These are phyloP conservation scores for Tholera decimalis DNA, from an alignment of 2,888 invertebrate species.

Conservation along the genomic window DNA sequence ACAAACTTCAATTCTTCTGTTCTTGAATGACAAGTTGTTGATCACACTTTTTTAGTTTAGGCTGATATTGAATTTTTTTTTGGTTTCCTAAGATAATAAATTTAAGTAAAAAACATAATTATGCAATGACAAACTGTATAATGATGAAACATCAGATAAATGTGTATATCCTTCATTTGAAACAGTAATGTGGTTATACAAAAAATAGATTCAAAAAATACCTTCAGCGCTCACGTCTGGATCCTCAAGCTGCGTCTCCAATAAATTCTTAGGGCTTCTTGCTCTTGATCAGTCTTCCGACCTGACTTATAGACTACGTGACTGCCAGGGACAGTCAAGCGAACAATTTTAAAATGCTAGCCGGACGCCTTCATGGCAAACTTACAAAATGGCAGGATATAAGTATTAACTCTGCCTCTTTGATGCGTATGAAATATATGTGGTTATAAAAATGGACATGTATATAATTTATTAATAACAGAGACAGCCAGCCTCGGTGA, in stretches of 20 bases:
- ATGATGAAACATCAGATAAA: slow-evolving; percentile 65
- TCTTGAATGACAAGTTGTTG: slow-evolving; percentile 43
- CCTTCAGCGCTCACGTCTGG: slow-evolving; percentile 88
- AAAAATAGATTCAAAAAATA: slow-evolving; percentile 90
- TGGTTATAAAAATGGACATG: slow-evolving; percentile 67
- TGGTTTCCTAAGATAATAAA: slow-evolving; percentile 44
- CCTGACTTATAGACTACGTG: slow-evolving; percentile 92
- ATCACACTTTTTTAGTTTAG: slow-evolving; percentile 32
- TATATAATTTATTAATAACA: slow-evolving; percentile 72
- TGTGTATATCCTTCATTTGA: slow-evolving; percentile 65
- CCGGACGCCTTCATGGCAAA: slow-evolving; percentile 81
- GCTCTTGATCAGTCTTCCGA: slow-evolving; percentile 91
- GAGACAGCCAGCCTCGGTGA: slow-evolving; percentile 78
- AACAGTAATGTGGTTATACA: slow-evolving; percentile 84
- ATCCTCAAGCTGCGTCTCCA: slow-evolving; percentile 89
- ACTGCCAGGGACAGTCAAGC: slow-evolving; percentile 91
- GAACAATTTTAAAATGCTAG: slow-evolving; percentile 90
- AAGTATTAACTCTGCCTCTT: slow-evolving; percentile 63
- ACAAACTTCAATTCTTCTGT: slow-evolving; percentile 40
- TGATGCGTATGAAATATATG: slow-evolving; percentile 64
- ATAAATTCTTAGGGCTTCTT: slow-evolving; percentile 89
- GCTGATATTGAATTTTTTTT: slow-evolving; percentile 29
- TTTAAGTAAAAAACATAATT: slow-evolving; percentile 46
- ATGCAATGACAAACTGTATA: slow-evolving; percentile 46
- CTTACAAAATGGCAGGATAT: slow-evolving; percentile 78